These are phyloP conservation scores for Harpagus bidentatus DNA, from an alignment of 2,113 vertebrate species.

Conservation along the genomic window DNA sequence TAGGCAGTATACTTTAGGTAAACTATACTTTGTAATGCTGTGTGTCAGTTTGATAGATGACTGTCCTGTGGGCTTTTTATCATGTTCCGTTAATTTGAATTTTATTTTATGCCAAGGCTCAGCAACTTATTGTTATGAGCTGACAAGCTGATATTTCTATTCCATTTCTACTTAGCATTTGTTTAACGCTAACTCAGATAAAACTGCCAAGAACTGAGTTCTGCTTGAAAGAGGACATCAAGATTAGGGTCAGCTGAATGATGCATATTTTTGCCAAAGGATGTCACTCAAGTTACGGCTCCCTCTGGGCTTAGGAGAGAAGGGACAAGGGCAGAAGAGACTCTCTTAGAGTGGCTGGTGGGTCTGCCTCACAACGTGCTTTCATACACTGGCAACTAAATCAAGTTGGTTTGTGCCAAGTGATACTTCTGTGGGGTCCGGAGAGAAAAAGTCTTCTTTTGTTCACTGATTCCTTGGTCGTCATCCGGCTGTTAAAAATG, in stretches of 20 bases:
- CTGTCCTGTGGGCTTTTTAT: not conserved
- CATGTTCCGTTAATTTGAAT: constrained; percentile 28
- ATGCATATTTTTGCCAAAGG: not conserved
- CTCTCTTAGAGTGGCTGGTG: not conserved
- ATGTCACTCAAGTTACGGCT: not conserved
- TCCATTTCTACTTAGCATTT: not conserved
- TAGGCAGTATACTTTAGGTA: not conserved
- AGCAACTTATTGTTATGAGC: not conserved
- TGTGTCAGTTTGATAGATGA: not conserved
- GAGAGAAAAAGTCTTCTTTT: not conserved
- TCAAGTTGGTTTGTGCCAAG: not conserved
- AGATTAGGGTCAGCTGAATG: not conserved
- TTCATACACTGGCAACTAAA: not conserved
- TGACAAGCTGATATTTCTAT: constrained; percentile 12
- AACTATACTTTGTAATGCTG: not conserved
- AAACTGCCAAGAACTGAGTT: not conserved
- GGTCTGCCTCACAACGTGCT: not conserved
- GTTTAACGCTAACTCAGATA: not conserved
- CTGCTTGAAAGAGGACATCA: not conserved
- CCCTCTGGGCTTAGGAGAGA: not conserved
- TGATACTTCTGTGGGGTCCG: not conserved
- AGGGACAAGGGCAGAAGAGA: not conserved
- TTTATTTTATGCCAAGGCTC: not conserved
- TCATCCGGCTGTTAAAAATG: not conserved
- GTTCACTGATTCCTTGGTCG: not conserved